Conservation (phyloP, 2,797 vertebrate genomes). For the Girardinus metallicus region DNA sequence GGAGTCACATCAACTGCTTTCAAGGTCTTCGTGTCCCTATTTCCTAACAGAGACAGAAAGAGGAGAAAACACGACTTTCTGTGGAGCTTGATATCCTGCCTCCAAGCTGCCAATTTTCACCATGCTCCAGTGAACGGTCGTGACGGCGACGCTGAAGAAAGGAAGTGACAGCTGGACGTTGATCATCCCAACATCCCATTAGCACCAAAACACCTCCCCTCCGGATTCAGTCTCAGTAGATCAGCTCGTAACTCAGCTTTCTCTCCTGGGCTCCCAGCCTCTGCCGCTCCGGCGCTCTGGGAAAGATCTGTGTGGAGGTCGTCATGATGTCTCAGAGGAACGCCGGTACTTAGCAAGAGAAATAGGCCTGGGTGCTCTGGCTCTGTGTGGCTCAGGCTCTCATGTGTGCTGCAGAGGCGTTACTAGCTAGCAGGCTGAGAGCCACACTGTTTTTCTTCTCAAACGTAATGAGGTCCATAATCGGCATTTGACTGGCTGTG, state of each 20-base stretch:
- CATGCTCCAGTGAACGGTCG: constrained; percentile 32
- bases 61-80: constrained; percentile 1
- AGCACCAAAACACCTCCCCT: constrained; percentile 29
- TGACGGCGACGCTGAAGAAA: constrained; percentile 32
- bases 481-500: neutral
- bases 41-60: constrained; percentile 2
- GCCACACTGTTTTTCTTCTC: constrained; percentile 5
- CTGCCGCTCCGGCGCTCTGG: constrained; percentile 30
- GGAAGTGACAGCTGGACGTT: constrained; percentile 49
- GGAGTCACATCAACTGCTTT: constrained; percentile 12
- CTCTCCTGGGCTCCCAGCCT: constrained; percentile 10
- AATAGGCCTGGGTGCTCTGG: constrained; percentile 6
- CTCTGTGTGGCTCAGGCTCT: constrained; percentile 21
- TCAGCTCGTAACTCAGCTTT: constrained; percentile 31
- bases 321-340: constrained; percentile 3
- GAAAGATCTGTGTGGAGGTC: constrained; percentile 20
- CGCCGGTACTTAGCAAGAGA: constrained; percentile 18
- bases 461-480: constrained; percentile 8
- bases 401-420: constrained; percentile 5
- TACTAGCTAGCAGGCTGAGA: constrained; percentile 2
- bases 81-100: constrained; percentile 22
- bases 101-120: constrained; percentile 22
- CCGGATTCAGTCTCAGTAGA: constrained; percentile 35
- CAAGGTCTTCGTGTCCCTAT: constrained; percentile 1
- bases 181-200: constrained; percentile 48